phyloP scores from a whole-genome alignment of 2,113 vertebrate species.

The Lipophrys pholis region DNA sequence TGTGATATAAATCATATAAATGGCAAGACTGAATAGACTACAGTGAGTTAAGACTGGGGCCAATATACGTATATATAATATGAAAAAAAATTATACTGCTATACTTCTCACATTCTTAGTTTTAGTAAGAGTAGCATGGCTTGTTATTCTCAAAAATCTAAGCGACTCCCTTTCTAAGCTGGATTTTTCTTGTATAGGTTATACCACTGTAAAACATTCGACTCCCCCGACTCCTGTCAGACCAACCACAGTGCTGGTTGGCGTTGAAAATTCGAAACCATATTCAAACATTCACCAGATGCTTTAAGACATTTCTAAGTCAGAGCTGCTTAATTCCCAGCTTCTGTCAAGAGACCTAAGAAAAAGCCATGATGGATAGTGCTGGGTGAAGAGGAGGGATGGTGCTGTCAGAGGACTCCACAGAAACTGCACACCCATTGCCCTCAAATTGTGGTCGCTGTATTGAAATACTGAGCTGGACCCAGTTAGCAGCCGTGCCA shows the following conservation, averaged over 20 bases:
- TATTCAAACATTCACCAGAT: constrained; percentile 54
- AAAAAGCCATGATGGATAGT: constrained; percentile 50
- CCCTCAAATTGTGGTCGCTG: constrained; percentile 58
- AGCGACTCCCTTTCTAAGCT: too few species aligned
- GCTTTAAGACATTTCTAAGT: constrained; percentile 20
- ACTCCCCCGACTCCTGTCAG: constrained; percentile 15
- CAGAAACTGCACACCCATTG: constrained; percentile 15
- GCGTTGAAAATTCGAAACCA: constrained; percentile 28
- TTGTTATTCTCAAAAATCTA: too few species aligned
- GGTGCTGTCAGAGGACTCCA: constrained; percentile 17
- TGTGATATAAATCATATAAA: too few species aligned
- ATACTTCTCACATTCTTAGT: too few species aligned
- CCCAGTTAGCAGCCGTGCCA: constrained; percentile 59
- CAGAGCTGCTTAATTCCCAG: constrained; percentile 29
- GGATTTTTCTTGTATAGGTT: too few species aligned
- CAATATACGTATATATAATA: too few species aligned
- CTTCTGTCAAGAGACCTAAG: constrained; percentile 49
- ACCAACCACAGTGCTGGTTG: constrained; percentile 48
- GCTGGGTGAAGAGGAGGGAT: constrained; percentile 22
- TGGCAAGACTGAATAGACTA: too few species aligned
- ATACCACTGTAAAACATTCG: too few species aligned
- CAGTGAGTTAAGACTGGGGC: too few species aligned
- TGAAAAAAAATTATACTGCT: too few species aligned
- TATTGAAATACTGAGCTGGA: constrained; percentile 70
- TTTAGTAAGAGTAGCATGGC: too few species aligned